Percentiles rank a stretch among this genome's conserved stretches.
These are phyloP conservation scores for Fistularia commersonii DNA, from an alignment of 2,797 vertebrate genomes.

Conservation along the genomic window DNA sequence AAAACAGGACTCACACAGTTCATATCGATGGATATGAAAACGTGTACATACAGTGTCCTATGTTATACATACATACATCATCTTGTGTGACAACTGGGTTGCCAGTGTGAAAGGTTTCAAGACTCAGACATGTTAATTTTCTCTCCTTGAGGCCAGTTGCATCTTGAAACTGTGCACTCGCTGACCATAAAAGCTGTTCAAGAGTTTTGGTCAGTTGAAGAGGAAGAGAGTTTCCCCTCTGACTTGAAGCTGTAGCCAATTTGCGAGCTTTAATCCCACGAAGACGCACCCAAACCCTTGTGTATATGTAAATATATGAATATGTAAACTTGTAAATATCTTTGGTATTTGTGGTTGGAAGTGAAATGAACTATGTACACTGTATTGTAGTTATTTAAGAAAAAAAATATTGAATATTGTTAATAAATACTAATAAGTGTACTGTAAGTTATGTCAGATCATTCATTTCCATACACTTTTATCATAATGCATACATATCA, in stretches of 20 bases:
- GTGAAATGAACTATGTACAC: conserved; percentile 41
- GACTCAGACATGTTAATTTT: too few species aligned
- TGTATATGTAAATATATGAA: conserved; percentile 10
- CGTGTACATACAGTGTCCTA: conserved; percentile 56
- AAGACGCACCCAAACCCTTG: conserved; percentile 1
- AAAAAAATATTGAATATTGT: conserved; percentile 22
- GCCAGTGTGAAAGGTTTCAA: conserved; percentile 36
- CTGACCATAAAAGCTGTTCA: conserved; percentile 31
- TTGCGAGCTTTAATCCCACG: conserved; percentile 46
- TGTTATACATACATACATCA: conserved; percentile 66
- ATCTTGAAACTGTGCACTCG: conserved; percentile 13
- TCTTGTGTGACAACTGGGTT: conserved; percentile 45
- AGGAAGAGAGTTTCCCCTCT: conserved; percentile 15
- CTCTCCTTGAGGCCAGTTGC: not conserved
- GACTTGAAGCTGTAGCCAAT: conserved; percentile 52
- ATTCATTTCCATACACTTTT: not conserved
- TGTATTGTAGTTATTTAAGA: conserved; percentile 69
- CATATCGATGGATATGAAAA: conserved; percentile 57
- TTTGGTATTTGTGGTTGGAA: conserved; percentile 58
- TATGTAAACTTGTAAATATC: conserved; percentile 67
- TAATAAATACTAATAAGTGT: conserved; percentile 70
- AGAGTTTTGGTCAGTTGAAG: conserved; percentile 26
- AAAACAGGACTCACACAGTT: conserved; percentile 45
- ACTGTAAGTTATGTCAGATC: conserved; percentile 1
- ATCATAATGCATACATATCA: not conserved